Evolutionary conservation across 2,888 invertebrate genomes (phyloP).

Genomic region (Papilio gigon): DNA sequence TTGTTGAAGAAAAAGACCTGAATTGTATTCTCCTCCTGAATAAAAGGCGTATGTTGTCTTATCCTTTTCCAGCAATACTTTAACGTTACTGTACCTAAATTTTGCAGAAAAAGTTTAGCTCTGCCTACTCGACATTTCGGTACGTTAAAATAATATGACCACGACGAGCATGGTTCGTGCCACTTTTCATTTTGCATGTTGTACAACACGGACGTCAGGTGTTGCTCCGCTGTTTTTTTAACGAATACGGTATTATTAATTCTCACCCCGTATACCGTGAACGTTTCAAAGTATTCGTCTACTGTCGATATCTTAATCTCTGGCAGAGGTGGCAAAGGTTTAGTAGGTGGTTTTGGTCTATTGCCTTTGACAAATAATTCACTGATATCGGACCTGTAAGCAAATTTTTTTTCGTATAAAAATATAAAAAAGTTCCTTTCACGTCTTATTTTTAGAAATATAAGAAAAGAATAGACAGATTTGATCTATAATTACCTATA

Average conservation of each 20-base stretch:
- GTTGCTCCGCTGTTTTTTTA: conserved; percentile 58
- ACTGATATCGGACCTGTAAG: conserved; percentile 62
- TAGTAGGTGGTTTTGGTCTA: conserved; percentile 58
- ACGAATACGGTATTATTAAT: conserved; percentile 68
- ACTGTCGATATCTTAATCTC: conserved; percentile 50
- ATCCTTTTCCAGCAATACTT: conserved; percentile 78
- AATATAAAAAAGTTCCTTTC: neutral
- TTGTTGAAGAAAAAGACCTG: conserved; percentile 83
- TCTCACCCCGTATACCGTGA: conserved; percentile 62
- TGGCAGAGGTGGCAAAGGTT: conserved; percentile 58
- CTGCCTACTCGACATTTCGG: conserved; percentile 62
- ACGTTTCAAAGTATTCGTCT: conserved; percentile 42
- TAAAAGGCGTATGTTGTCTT: conserved; percentile 58
- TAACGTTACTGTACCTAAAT: conserved; percentile 76
- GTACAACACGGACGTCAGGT: conserved; percentile 48
- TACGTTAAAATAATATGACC: conserved; percentile 75
- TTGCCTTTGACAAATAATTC: conserved; percentile 64
- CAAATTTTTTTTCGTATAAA: neutral
- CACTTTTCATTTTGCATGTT: conserved; percentile 55
- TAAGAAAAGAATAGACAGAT: neutral
- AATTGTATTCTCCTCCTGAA: conserved; percentile 60
- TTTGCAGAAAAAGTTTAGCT: conserved; percentile 70
- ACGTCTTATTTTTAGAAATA: neutral
- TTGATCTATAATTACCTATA: conserved; percentile 55
- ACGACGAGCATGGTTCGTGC: conserved; percentile 61